Base-by-base conservation (phyloP, 2,113 vertebrate species). In the Heptranchias perlo region DNA sequence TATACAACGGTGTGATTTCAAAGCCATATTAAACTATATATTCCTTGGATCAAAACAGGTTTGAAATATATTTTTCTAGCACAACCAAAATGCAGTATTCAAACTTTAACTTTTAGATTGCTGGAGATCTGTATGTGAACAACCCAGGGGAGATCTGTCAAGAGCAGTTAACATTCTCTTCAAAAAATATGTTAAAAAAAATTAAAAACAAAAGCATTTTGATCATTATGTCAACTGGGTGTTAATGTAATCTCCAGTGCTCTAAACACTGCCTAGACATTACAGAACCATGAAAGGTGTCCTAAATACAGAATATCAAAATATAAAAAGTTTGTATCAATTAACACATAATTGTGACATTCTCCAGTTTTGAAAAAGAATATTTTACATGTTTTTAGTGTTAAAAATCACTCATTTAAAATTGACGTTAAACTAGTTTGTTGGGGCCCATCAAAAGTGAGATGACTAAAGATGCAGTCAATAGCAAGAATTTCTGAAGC, bases 401-500 rank as follows among this genome's bases (percentile, higher is more conserved):
- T 69, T 69, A 67, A 91, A 49, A 18, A 10, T 82, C 78, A 82
- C 14, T n/a, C 6, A 28, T 91, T 91, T 91, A 14, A 94, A 94
- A 94, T 94, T 94, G 23, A 94, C 4, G 28, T 69, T 54, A 91
- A 96, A 92, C 87, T 96, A 93, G 67, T 94, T 96, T 78, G n/a
- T 94, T 94, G 64, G 18, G 62, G 73, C 92, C 76, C 64, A 96
- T 94, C n/a, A 82, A 28, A 78, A 65, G 86, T 94, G 64, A 87
- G 96, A 96, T 96, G 96, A 96, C 96, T 95, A 64, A 86, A 96
- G 96, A 96, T 96, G 73, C 95, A 94, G 96, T 96, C 96, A 95
- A 96, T 96, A 96, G 96, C 96, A 96, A 62, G 97, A 97, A 97
- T 96, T 97, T 96, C 96, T 96, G 97, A 97, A 96, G 2, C 96